Base-by-base conservation (phyloP, 1,140 invertebrate species). In the Cylas formicarius region DNA sequence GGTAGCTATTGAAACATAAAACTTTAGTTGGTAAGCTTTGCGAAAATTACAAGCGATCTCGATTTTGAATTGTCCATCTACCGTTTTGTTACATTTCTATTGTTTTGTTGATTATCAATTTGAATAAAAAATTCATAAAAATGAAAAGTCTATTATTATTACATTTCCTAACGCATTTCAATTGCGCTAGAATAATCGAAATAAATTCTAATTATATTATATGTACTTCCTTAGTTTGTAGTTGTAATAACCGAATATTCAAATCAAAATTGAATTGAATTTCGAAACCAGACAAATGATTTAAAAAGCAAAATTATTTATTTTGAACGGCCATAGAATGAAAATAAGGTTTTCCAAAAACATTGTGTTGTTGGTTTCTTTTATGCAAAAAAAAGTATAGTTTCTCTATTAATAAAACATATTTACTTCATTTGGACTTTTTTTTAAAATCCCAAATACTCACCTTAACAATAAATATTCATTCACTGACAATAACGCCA, bases 11-110 rank as follows among this genome's bases (percentile, higher is more conserved):
- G 58, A 56, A 53, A 62, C 58, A 61, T 60, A 63, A 62, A 44
- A 35, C 10, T 60, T 63, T 63, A 63, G 60, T 63, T 65, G 58
- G 53, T 65, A 65, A 65, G 63, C 63, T 65, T 65, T 60, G 63
- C 61, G 61, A 62, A 62, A 60, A 58, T 62, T 60, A 58, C 58
- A 63, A 59, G 55, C 60, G 58, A 59, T 61, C 55, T 61, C 61
- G 60, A 60, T 60, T 58, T 57, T 52, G 6, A 44, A 53, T 56
- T 56, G 52, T 53, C 55, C 55, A 53, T 53, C 42, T 54, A 53
- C 52, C 48, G 48, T 56, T 54, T 41, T 57, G 45, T 54, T 54
- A 52, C 23, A 54, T 50, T 54, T 54, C 53, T 53, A 40, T 55
- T 51, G 36, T 50, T 48, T 56, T 53, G 36, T 56, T 48, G 41